Conservation (phyloP, 2,888 invertebrate genomes). For the Drosophila pseudotalamancana region DNA sequence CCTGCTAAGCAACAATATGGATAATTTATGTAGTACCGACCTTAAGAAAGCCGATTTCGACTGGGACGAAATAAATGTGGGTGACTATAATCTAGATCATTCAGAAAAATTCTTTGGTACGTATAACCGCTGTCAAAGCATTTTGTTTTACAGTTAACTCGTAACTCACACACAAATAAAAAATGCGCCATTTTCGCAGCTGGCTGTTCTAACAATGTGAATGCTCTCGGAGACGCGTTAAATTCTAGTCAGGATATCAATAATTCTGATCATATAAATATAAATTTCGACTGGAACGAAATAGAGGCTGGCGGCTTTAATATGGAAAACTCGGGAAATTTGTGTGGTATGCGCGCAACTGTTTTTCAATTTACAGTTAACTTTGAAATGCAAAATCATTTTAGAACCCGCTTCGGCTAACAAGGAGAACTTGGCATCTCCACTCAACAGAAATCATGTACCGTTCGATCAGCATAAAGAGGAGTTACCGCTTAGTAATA, state of each 20-base stretch:
- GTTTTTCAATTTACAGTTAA: constrained; percentile 5
- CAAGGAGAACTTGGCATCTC: constrained; percentile 25
- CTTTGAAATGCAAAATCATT: constrained; percentile 14
- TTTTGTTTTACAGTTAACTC: constrained; percentile 33
- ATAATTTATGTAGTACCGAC: constrained; percentile 1
- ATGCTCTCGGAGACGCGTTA: background rate
- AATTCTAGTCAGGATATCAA: background rate
- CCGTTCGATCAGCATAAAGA: constrained; percentile 37
- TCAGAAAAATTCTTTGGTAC: constrained; percentile 80
- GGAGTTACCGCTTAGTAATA: constrained; percentile 39
- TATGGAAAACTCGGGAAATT: background rate
- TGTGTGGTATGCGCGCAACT: background rate
- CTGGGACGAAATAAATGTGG: constrained; percentile 81
- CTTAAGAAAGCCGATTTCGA: constrained; percentile 47
- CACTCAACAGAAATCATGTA: constrained; percentile 32
- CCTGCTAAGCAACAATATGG: constrained; percentile 16
- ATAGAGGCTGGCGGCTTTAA: background rate
- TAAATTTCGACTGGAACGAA: constrained; percentile 1
- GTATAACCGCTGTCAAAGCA: background rate
- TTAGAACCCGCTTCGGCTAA: constrained; percentile 28
- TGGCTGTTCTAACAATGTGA: constrained; percentile 9
- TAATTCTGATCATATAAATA: background rate
- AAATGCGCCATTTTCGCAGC: constrained; percentile 51
- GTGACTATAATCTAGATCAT: constrained; percentile 72
- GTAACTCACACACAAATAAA: constrained; percentile 11